Evolutionary conservation across 2,797 vertebrate species (phyloP), one percentile per base, ranked within the genome.

Genomic region (Crenuchus spilurus): DNA sequence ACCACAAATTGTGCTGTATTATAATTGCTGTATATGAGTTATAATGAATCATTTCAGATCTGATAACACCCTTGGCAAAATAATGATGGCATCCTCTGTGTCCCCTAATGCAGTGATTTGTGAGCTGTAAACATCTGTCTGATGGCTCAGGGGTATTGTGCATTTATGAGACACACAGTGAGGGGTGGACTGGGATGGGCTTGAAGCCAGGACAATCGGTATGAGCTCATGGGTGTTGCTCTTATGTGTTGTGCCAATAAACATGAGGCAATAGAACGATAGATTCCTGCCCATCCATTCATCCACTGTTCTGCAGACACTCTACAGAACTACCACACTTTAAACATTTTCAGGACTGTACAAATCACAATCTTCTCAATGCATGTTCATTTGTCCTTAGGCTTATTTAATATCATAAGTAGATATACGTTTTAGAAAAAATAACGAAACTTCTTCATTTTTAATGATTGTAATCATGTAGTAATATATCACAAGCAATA

Each of bases 251-350:
- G 48, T 66, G 58, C 72, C 70, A 75, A 72, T 52, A 51, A 70
- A 72, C 60, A 46, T 65, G 39, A 74, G 41, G 64, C 52, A 80
- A 80, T 75, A 39, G 48, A 62, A 72, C 48, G 51, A 55, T 24
- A 54, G 48, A 73, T 55, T 39, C 46, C 49, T 57, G 54, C 55
- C 42, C 18, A 41, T 20, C 54, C 49, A 63, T 63, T 30, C 31
- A 6, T 65, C 26, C 26, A 28, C 41, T 6, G 61, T n/a, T n/a
- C n/a, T n/a, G n/a, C n/a, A n/a, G n/a, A n/a, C n/a, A n/a, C n/a
- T n/a, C n/a, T n/a, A n/a, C n/a, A n/a, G n/a, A n/a, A n/a, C n/a
- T n/a, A n/a, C 22, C 13, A 22, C 18, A 54, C 6, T 66, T 16
- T 31, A 52, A 61, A 72, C 35, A 33, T 42, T 51, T 62, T 72